Evolutionary conservation across 2,888 invertebrate species (phyloP).

Genomic region (Rhagonycha lutea): DNA sequence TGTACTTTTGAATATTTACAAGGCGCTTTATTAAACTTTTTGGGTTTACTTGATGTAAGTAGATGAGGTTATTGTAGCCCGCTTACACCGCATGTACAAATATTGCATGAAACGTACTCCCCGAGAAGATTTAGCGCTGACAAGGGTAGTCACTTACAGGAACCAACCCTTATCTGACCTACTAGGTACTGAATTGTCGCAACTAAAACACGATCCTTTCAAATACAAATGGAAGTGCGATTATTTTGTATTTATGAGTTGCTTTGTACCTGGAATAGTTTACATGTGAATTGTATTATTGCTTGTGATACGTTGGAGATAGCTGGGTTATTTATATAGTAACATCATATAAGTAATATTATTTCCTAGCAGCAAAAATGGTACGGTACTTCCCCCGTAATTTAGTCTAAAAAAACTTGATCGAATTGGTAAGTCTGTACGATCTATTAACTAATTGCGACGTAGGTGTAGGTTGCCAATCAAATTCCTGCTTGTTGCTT

Average conservation of each 20-base stretch:
- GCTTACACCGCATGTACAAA: conserved; percentile 20
- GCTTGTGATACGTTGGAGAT: neutral
- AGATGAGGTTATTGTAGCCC: neutral
- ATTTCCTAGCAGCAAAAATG: neutral
- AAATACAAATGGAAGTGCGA: conserved; percentile 36
- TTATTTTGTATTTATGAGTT: conserved; percentile 26
- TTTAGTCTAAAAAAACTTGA: no score
- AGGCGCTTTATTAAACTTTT: neutral
- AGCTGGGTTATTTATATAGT: neutral
- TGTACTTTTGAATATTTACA: neutral
- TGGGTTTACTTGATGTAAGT: neutral
- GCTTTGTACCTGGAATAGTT: conserved; percentile 21
- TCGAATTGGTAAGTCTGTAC: no score
- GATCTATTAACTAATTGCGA: no score
- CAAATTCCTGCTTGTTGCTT: conserved; percentile 25
- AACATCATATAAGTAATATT: neutral
- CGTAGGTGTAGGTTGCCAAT: conserved; percentile 13
- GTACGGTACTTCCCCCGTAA: no score
- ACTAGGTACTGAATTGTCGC: conserved; percentile 40
- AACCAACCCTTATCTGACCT: conserved; percentile 41
- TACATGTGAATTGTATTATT: neutral
- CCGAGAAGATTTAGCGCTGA: conserved; percentile 40
- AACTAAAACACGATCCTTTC: conserved; percentile 32
- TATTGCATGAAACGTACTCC: conserved; percentile 36
- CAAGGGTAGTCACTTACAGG: conserved; percentile 44